Conservation (phyloP, 2,113 vertebrate genomes). For the Colossoma macropomum region DNA sequence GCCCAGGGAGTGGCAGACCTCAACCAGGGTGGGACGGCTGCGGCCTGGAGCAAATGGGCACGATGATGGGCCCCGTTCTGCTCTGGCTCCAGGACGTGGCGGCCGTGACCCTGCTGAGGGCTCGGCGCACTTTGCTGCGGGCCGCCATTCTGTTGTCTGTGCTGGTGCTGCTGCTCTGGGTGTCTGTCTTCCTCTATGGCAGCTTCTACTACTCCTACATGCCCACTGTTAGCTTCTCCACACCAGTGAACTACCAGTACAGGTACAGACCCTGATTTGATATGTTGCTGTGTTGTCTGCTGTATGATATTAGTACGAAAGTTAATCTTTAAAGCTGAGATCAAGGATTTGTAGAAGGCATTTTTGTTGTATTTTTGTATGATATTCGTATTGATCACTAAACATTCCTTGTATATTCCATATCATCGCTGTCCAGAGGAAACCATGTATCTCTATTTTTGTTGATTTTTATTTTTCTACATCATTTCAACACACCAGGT, state of each 20-base stretch:
- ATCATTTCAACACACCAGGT: too few relatives aligned
- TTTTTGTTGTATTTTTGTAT: too few relatives aligned
- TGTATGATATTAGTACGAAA: neutral
- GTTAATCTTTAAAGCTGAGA: too few relatives aligned
- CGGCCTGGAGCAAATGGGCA: conserved; percentile 53
- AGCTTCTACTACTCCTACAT: conserved; percentile 95
- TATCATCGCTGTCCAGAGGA: too few relatives aligned
- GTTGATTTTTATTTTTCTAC: too few relatives aligned
- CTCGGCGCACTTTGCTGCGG: conserved; percentile 84
- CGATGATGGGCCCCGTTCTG: conserved; percentile 69
- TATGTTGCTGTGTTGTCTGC: neutral
- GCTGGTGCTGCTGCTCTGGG: conserved; percentile 86
- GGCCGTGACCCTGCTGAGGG: conserved; percentile 78
- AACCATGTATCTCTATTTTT: too few relatives aligned
- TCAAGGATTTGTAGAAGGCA: too few relatives aligned
- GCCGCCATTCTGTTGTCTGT: conserved; percentile 82
- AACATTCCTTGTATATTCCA: too few relatives aligned
- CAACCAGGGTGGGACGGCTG: neutral
- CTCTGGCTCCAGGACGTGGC: conserved; percentile 85
- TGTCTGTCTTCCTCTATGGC: conserved; percentile 90
- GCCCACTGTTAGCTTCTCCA: conserved; percentile 88
- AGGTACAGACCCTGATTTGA: conserved; percentile 59
- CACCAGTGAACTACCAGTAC: conserved; percentile 86
- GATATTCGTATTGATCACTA: too few relatives aligned
- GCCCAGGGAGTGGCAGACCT: neutral